Base-by-base conservation (phyloP, 2,113 vertebrate genomes). In the Mirza zaza region DNA sequence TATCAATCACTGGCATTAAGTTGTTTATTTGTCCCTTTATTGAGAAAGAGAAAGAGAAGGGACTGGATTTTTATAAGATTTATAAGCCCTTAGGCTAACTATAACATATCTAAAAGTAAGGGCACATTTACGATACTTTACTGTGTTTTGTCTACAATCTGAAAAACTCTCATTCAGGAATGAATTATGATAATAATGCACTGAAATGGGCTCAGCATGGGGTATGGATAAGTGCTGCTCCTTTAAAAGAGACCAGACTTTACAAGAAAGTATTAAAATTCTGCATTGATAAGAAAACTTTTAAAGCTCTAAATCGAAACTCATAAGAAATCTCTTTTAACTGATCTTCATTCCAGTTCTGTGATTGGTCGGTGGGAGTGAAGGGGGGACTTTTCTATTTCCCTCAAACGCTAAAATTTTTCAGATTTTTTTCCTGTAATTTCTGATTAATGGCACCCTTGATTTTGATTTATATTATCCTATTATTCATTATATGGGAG, bases 391-490 rank as follows among this genome's bases (percentile, higher is more conserved):
- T 81, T 83, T 71, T 39, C 71, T 68, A 59, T 57, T 94, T 91
- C 29, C 34, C 17, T 81, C 29, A 94, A 85, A 95, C 29, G 21
- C 77, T 82, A 63, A 90, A 87, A 89, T 77, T 93, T 92, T 93
- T 95, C 34, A 67, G 39, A 73, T 34, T 90, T 91, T 93, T 80
- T 85, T 52, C 42, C 10, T 94, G 25, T 75, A 80, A 96, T 97
- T 93, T 97, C 94, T 98, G 96, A 98, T 97, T 97, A 97, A 98
- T 97, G 87, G 36, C 57, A 88, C 57, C 25, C 96, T 96, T 95
- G 96, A 98, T 97, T 97, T 97, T 98, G 97, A 98, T 98, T 96
- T 96, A 98, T 97, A 94, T 90, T 92, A 98, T 80, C 77, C 55
- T 92, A 96, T 97, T 98, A 97, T 70, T 97, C 96, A 97, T 96